Base-by-base conservation (phyloP, 2,113 vertebrate species). In the Spea bombifrons region DNA sequence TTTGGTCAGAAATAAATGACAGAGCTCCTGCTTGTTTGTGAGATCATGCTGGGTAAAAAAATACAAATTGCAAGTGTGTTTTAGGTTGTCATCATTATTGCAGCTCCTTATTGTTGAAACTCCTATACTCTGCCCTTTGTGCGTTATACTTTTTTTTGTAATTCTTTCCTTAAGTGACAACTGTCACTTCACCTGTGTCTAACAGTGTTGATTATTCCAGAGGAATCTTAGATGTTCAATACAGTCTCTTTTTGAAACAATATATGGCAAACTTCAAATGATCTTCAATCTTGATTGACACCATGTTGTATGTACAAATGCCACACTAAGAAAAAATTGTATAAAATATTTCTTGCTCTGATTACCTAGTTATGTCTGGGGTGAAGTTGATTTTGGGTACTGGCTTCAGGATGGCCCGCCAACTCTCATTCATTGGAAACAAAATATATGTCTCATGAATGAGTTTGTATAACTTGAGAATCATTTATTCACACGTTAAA, bases 1-100 rank as follows among this genome's bases (percentile, higher is more conserved):
- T 81, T 84, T 86, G 84, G 44, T 83, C 64, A 69, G 71, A 73
- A 73, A 70, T 82, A 86, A 84, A 73, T 88, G 85, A 82, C 80
- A 85, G 59, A 4, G 4, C 84, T 73, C 81, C 77, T 85, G 80
- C 55, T 49, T 66, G 73, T 80, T 82, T 86, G 64, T 80, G 78
- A 83, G 43, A 84, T 75, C 67, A 82, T 61, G 2, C 44, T 86
- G 82, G 83, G 81, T 52, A 75, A 81, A 84, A 82, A 81, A 66
- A 46, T 64, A 81, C 57, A 82, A 85, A 82, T 49, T 81, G 5
- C 12, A 84, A 84, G 55, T 85, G 48, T 83, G 81, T 83, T 59
- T 81, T 73, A 81, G 67, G 30, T 45, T 84, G 79, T 75, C 44
- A 48, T n/a, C 65, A 82, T 82, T 82, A 52, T 0, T 52, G 75